Evolutionary conservation across 2,797 vertebrate genomes (phyloP).

Genomic region (Thaleichthys pacificus): DNA sequence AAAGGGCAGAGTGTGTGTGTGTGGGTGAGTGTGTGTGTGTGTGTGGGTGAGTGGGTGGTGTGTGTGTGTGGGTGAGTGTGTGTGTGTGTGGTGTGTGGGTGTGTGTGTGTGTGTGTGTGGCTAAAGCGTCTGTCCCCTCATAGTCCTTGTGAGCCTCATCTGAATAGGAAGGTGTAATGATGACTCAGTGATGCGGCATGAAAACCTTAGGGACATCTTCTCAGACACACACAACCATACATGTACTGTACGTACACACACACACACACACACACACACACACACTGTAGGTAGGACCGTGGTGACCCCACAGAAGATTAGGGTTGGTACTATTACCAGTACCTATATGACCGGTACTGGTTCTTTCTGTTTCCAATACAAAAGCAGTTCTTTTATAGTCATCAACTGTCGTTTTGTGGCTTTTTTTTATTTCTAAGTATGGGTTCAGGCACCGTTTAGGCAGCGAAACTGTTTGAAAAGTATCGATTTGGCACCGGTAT

Average conservation of each 20-base stretch:
- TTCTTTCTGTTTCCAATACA: constrained; percentile 34
- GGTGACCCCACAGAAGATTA: constrained; percentile 50
- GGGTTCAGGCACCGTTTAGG: too few relatives aligned
- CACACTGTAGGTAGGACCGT: constrained; percentile 25
- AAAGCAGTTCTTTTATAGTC: not conserved
- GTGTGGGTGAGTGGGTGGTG: too few relatives aligned
- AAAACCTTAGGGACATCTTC: constrained; percentile 57
- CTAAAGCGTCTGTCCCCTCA: not conserved
- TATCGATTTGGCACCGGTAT: too few relatives aligned
- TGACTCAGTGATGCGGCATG: constrained; percentile 50
- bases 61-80: too few relatives aligned
- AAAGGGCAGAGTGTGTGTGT: not conserved
- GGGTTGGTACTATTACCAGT: not conserved
- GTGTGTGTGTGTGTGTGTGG: too few relatives aligned
- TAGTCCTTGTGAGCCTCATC: constrained; percentile 39
- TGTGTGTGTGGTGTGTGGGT: too few relatives aligned
- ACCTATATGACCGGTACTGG: constrained; percentile 33
- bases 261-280: constrained; percentile 30
- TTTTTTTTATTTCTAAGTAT: too few relatives aligned
- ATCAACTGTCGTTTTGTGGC: too few relatives aligned
- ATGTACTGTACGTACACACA: constrained; percentile 52
- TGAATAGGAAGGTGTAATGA: constrained; percentile 50
- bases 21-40: too few relatives aligned
- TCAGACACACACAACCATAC: constrained; percentile 45
- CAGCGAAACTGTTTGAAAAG: too few relatives aligned